These are phyloP conservation scores for Ceramica pisi DNA, from an alignment of 2,888 invertebrate genomes.

Conservation along the genomic window DNA sequence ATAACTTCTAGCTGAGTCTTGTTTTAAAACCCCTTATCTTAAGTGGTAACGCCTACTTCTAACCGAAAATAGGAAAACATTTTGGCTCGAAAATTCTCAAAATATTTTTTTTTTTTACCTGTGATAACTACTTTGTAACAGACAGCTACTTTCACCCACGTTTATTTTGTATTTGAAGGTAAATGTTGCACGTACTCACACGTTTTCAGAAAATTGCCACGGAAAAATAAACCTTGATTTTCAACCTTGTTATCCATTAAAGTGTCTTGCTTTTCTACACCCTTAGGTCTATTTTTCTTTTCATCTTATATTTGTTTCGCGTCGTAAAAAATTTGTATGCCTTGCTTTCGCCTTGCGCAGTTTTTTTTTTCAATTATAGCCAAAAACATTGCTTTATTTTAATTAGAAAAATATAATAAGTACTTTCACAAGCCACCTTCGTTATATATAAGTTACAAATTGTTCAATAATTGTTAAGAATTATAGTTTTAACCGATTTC, in stretches of 20 bases:
- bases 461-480: no score
- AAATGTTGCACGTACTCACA: neutral
- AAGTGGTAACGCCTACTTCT: conserved; percentile 8
- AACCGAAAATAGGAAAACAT: neutral
- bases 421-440: no score
- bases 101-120: neutral
- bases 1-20: neutral
- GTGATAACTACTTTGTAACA: neutral
- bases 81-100: neutral
- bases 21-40: neutral
- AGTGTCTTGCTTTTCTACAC: neutral
- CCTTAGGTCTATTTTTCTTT: neutral
- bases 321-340: neutral
- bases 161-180: conserved; percentile 12
- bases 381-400: no score
- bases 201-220: neutral
- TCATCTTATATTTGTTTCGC: neutral
- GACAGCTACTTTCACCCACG: neutral
- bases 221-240: conserved; percentile 7
- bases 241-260: no score
- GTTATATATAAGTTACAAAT: no score
- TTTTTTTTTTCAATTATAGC: no score
- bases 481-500: no score
- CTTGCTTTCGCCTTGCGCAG: neutral
- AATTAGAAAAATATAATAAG: no score